Evolutionary conservation across 2,888 invertebrate genomes (phyloP).

Genomic region (Carabus problematicus): DNA sequence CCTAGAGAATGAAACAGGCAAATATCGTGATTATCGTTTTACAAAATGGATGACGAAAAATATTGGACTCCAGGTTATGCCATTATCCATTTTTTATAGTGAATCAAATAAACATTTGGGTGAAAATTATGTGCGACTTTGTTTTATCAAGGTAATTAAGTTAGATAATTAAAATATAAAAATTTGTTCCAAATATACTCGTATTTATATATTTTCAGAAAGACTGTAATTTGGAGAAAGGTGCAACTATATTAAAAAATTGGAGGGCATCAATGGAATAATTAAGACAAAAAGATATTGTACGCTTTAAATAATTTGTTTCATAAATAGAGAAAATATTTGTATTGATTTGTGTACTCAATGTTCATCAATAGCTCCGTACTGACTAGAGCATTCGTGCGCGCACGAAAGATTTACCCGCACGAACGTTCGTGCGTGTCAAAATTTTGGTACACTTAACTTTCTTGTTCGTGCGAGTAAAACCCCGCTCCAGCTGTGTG

Average conservation of each 20-base stretch:
- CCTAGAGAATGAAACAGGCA: slow-evolving; percentile 46
- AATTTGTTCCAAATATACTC: neutral
- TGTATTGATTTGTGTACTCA: no score
- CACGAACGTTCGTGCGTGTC: no score
- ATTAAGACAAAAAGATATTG: no score
- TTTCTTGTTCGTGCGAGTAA: no score
- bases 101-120: slow-evolving; percentile 59
- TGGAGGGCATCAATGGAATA: slow-evolving; percentile 49
- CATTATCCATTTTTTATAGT: slow-evolving; percentile 66
- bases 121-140: slow-evolving; percentile 60
- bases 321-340: no score
- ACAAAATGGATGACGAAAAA: slow-evolving; percentile 64
- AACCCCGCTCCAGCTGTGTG: no score
- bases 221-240: slow-evolving; percentile 57
- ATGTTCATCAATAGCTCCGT: no score
- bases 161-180: neutral
- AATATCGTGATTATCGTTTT: slow-evolving; percentile 61
- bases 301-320: no score
- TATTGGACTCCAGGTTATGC: slow-evolving; percentile 66
- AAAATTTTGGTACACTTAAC: no score
- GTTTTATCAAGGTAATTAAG: slow-evolving; percentile 44
- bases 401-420: no score
- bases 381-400: no score
- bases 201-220: slow-evolving; percentile 53
- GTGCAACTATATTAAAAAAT: slow-evolving; percentile 53